Evolutionary conservation across 2,113 vertebrate species (phyloP).

Genomic region (Festucalex cinctus): DNA sequence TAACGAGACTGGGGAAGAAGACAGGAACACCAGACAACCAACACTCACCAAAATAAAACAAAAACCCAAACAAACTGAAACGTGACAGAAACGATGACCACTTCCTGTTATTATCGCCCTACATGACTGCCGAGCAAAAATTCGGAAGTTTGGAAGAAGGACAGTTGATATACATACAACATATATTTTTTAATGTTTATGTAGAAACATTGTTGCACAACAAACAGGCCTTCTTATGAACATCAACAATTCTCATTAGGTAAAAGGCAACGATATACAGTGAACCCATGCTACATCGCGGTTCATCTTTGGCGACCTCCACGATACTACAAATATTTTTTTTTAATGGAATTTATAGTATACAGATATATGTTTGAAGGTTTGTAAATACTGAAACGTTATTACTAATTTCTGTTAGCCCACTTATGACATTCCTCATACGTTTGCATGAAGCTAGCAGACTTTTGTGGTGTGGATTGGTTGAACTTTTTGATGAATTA

Average conservation of each 20-base stretch:
- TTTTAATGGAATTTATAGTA: no score
- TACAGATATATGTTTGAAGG: no score
- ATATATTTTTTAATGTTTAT: background rate
- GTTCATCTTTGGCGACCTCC: no score
- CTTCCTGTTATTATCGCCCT: background rate
- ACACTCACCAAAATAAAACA: no score
- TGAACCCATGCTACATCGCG: background rate
- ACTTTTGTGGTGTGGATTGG: background rate
- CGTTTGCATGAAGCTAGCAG: no score
- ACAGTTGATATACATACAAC: background rate
- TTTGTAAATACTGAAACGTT: background rate
- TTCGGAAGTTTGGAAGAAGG: background rate
- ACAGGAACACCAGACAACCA: no score
- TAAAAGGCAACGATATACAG: background rate
- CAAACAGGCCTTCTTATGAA: background rate
- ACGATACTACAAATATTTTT: no score
- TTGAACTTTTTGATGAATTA: background rate
- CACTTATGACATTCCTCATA: background rate
- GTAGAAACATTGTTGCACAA: conserved; percentile 1
- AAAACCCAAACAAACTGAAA: no score
- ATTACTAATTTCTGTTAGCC: background rate
- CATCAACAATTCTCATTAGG: background rate
- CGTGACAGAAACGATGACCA: background rate
- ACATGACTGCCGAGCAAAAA: background rate
- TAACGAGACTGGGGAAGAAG: no score